Evolutionary conservation across 2,888 invertebrate genomes (phyloP), one percentile per base, ranked within the genome.

Genomic region (Bimastos eiseni): DNA sequence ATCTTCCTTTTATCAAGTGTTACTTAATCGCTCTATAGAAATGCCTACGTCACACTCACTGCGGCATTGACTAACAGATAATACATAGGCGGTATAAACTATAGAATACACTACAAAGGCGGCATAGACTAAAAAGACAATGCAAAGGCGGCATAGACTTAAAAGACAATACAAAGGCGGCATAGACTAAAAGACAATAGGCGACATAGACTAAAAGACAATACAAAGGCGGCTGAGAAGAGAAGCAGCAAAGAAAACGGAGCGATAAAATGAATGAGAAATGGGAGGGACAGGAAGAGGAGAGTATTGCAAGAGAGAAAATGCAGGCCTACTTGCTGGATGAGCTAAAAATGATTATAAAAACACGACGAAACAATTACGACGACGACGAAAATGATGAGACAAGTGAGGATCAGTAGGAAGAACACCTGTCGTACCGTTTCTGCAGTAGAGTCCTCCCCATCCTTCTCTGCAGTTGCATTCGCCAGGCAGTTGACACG

Each of bases 401-500:
- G n/a, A 24, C 2, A 86, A 36, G 6, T n/a, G 36, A 36, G 86
- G 24, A 34, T 36, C 33, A 34, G 30, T 3, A 83, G 30, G 13
- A 44, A 17, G 13, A 49, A 24, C 70, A 70, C 13, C 70, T 70
- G 30, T 3, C 89, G 49, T 89, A 89, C 89, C 44, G 19, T 89
- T 33, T 17, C 19, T 11, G 89, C 89, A 89, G 44, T 41, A 44
- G n/a, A 33, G 37, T 37, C 89, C 89, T 37, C 44, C 49, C 89
- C 89, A 89, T 5, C 89, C 89, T 33, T 37, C 33, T 21, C 37
- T 30, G 49, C 89, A 89, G 41, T 49, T 89, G 89, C 89, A 89
- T 37, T 89, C 89, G 30, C 89, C 89, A 6, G 89, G 89, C 49
- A n/a, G 21, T 37, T 89, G 33, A 33, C 89, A 89, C 19, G 41